Conservation (phyloP, 2,888 invertebrate species). For the Ectemnius continuus region DNA sequence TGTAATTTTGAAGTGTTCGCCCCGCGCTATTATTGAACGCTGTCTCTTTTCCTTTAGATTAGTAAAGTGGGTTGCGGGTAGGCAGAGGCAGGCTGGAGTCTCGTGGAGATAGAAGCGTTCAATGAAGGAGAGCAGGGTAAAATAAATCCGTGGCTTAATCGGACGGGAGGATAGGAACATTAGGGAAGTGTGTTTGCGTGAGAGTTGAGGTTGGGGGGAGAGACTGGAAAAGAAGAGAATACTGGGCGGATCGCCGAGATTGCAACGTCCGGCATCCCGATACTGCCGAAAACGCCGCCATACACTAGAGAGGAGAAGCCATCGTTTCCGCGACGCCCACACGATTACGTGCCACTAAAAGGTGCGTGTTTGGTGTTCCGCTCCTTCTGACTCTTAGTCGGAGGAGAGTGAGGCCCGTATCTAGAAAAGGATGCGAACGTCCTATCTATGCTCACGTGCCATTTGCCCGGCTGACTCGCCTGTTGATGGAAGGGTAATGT, state of each 20-base stretch:
- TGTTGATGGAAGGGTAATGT: constrained; percentile 9
- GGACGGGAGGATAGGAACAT: constrained; percentile 46
- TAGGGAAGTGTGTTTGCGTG: too few species aligned
- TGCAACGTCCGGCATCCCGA: constrained; percentile 72
- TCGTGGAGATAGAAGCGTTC: constrained; percentile 31
- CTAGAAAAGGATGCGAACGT: constrained; percentile 35
- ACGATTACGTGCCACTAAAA: constrained; percentile 65
- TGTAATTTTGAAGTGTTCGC: too few species aligned
- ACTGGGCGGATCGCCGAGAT: constrained; percentile 62
- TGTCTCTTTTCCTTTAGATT: too few species aligned
- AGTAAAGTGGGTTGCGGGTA: too few species aligned
- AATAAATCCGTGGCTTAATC: constrained; percentile 43
- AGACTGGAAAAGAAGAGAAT: constrained; percentile 48
- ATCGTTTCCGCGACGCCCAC: constrained; percentile 63
- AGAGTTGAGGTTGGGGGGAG: too few species aligned
- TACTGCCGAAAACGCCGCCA: constrained; percentile 58
- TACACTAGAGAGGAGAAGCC: constrained; percentile 44
- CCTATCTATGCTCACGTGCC: constrained; percentile 34
- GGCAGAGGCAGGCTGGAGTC: not conserved
- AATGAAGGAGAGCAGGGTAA: constrained; percentile 42
- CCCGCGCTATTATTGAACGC: too few species aligned
- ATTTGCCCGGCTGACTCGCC: constrained; percentile 11
- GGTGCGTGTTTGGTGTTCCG: constrained; percentile 23
- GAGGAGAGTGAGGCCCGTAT: constrained; percentile 25
- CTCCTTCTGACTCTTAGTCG: constrained; percentile 47